phyloP scores from a whole-genome alignment of 35 echinoderm and acorn worm species.

The Ophioderma brevispina region DNA sequence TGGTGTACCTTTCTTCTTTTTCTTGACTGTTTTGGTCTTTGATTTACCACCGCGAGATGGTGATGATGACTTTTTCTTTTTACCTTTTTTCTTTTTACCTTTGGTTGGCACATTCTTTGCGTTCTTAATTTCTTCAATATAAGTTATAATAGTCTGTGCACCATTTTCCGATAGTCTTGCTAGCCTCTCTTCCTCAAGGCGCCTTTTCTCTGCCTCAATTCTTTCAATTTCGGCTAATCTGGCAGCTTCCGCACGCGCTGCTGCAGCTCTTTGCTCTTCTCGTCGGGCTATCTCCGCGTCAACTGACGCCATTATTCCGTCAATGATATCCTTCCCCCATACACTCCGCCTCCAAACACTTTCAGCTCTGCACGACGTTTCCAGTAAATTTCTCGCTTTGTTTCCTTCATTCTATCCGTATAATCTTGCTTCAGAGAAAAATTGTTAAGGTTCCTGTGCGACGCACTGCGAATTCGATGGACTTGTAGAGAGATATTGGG shows the following conservation, averaged over 20 bases:
- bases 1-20: not conserved
- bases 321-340: not conserved
- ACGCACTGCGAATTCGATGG: not conserved
- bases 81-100: not conserved
- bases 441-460: not conserved
- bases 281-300: slow-evolving; percentile 1
- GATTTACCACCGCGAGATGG: not conserved
- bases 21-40: not conserved
- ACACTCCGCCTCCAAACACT: slow-evolving; percentile 10
- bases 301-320: not conserved
- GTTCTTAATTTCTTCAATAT: slow-evolving; percentile 12
- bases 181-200: slow-evolving; percentile 16
- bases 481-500: slow-evolving; percentile 7
- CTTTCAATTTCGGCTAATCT: not conserved
- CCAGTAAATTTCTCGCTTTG: slow-evolving; percentile 18
- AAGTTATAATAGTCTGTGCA: not conserved
- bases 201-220: not conserved
- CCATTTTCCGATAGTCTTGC: not conserved
- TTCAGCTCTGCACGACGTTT: slow-evolving; percentile 11
- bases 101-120: slow-evolving; percentile 1
- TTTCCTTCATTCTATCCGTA: slow-evolving; percentile 10
- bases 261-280: not conserved
- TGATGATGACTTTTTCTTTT: not conserved
- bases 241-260: not conserved
- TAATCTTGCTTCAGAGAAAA: slow-evolving; percentile 29